phyloP scores from a whole-genome alignment of 2,797 vertebrate genomes.

The Sebastes itinus region DNA sequence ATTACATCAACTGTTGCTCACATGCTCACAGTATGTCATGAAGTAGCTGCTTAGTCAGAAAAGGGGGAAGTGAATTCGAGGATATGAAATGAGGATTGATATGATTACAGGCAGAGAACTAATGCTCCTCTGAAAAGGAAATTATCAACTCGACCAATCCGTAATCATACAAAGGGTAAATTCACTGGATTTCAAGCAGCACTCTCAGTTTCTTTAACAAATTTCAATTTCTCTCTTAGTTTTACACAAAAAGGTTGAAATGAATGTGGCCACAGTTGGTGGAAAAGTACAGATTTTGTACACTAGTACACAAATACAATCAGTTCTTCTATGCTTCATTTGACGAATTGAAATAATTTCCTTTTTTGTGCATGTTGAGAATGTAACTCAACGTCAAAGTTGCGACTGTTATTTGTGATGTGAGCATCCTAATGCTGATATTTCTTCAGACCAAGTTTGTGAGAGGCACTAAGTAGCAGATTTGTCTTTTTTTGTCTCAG shows the following conservation, averaged over 20 bases:
- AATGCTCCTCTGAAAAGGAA: conserved; percentile 41
- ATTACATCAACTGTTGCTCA: conserved; percentile 35
- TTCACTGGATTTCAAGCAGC: conserved; percentile 32
- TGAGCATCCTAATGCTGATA: background rate
- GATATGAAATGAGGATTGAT: conserved; percentile 39
- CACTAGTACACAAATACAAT: background rate
- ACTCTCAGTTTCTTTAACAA: background rate
- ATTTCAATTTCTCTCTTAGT: conserved; percentile 12
- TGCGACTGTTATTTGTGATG: background rate
- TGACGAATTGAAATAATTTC: background rate
- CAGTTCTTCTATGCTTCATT: background rate
- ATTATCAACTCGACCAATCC: conserved; percentile 45
- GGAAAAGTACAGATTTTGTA: background rate
- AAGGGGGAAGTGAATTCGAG: conserved; percentile 38
- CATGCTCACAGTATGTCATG: conserved; percentile 24
- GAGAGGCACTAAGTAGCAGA: background rate
- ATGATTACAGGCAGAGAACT: conserved; percentile 14
- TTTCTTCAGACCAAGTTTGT: background rate
- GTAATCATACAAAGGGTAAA: conserved; percentile 42
- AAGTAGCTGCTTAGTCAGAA: conserved; percentile 33
- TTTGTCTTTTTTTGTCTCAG: conserved; percentile 6
- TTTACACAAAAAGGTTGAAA: conserved; percentile 5
- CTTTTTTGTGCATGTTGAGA: background rate
- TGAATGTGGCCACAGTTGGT: background rate
- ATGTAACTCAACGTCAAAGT: background rate